These are phyloP conservation scores for Paramisgurnus dabryanus DNA, from an alignment of 2,113 vertebrate species.

Conservation along the genomic window DNA sequence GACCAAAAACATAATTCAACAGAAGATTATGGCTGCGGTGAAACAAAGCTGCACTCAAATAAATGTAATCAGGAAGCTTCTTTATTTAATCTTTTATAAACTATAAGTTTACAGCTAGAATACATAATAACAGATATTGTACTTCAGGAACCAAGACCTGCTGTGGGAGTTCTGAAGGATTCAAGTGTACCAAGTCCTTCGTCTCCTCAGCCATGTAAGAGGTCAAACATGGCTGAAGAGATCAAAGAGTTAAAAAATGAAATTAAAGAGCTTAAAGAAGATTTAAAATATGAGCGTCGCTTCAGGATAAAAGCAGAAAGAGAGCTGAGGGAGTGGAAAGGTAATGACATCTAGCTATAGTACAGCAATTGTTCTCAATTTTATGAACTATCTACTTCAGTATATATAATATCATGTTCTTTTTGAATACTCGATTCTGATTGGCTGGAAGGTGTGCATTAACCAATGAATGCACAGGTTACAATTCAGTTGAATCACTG, in stretches of 20 bases:
- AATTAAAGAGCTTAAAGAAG: not conserved
- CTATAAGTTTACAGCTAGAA: not conserved
- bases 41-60: slow-evolving; percentile 1
- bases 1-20: not conserved
- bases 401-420: not conserved
- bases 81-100: not conserved
- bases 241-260: not conserved
- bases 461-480: no score
- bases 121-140: not conserved
- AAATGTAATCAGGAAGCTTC: not conserved
- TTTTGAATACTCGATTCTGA: no score
- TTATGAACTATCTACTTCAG: not conserved
- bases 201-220: not conserved
- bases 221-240: not conserved
- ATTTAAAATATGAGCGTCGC: not conserved
- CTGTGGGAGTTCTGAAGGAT: not conserved
- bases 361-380: not conserved
- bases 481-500: no score
- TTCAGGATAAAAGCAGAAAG: slow-evolving; percentile 8
- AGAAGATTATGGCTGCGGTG: not conserved
- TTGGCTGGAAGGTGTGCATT: no score
- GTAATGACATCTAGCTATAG: not conserved
- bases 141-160: not conserved
- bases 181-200: not conserved
- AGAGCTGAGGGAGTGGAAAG: slow-evolving; percentile 9